A percentile compares a stretch with the other conserved stretches of the same genome.
These are phyloP conservation scores for Rhinella marina DNA, from an alignment of 2,797 vertebrate species.

Conservation along the genomic window DNA sequence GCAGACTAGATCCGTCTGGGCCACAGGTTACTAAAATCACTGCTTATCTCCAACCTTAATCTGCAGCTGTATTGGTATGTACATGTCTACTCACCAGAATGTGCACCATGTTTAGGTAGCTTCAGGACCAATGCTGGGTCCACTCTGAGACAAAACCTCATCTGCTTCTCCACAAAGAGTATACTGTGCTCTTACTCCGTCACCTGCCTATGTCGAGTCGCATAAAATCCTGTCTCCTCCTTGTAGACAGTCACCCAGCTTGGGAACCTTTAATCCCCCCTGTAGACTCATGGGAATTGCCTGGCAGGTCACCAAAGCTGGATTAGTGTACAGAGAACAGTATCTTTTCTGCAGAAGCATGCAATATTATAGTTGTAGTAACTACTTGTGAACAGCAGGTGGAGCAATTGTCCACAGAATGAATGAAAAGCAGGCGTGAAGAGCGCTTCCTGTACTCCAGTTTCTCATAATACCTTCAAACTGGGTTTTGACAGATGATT, in stretches of 20 bases:
- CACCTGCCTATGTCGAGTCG: constrained; percentile 15
- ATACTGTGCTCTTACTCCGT: neutral
- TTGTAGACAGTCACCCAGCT: constrained; percentile 31
- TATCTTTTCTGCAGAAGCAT: neutral
- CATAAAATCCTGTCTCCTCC: constrained; percentile 5
- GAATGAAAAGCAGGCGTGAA: no score
- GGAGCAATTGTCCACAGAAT: neutral
- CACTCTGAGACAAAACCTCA: neutral
- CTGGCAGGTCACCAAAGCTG: constrained; percentile 57
- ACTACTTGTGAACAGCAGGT: constrained; percentile 24
- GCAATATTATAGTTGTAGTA: neutral
- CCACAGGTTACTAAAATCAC: neutral
- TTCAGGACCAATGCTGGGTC: neutral
- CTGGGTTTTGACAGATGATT: neutral
- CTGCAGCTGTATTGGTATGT: neutral
- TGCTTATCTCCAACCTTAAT: neutral
- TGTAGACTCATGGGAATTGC: constrained; percentile 49
- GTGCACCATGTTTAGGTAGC: constrained; percentile 24
- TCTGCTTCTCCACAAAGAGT: constrained; percentile 13
- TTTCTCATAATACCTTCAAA: neutral
- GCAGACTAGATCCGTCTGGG: neutral
- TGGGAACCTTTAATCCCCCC: constrained; percentile 53
- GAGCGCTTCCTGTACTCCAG: no score
- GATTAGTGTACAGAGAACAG: constrained; percentile 41
- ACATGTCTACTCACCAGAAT: constrained; percentile 40